phyloP scores from a whole-genome alignment of 2,797 vertebrate genomes.

The Trematomus bernacchii region DNA sequence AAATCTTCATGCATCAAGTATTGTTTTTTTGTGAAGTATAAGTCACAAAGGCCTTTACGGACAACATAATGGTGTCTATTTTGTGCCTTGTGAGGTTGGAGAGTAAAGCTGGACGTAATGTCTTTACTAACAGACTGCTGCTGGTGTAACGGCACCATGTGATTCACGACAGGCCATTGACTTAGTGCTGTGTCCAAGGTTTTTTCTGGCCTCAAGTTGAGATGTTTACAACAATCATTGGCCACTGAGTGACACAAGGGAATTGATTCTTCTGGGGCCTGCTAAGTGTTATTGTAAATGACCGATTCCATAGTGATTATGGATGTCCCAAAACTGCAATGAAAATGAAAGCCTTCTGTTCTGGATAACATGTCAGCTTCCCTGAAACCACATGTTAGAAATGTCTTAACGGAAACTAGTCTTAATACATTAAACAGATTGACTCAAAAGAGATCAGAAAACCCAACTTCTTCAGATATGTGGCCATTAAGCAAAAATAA shows the following conservation, averaged over 20 bases:
- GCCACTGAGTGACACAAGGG: conserved; percentile 80
- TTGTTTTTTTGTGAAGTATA: background rate
- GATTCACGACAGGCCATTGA: conserved; percentile 81
- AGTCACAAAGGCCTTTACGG: conserved; percentile 33
- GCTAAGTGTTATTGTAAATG: conserved; percentile 81
- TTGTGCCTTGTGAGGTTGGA: conserved; percentile 42
- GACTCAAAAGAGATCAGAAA: conserved; percentile 37
- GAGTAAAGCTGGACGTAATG: conserved; percentile 63
- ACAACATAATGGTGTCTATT: conserved; percentile 39
- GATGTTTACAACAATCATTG: conserved; percentile 83
- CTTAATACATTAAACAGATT: conserved; percentile 51
- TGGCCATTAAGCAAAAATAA: conserved; percentile 33
- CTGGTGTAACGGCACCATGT: conserved; percentile 70
- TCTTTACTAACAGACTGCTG: conserved; percentile 72
- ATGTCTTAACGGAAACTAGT: conserved; percentile 41
- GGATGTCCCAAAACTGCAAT: conserved; percentile 67
- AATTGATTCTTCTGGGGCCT: conserved; percentile 79
- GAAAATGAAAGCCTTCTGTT: conserved; percentile 67
- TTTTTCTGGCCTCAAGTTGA: conserved; percentile 76
- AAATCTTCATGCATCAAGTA: background rate
- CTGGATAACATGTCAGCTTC: conserved; percentile 45
- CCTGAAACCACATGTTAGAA: conserved; percentile 49
- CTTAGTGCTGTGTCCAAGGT: conserved; percentile 79
- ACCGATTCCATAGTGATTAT: conserved; percentile 79
- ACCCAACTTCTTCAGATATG: conserved; percentile 38